Evolutionary conservation across 2,888 invertebrate genomes (phyloP).

Genomic region (Cactoblastis cactorum): DNA sequence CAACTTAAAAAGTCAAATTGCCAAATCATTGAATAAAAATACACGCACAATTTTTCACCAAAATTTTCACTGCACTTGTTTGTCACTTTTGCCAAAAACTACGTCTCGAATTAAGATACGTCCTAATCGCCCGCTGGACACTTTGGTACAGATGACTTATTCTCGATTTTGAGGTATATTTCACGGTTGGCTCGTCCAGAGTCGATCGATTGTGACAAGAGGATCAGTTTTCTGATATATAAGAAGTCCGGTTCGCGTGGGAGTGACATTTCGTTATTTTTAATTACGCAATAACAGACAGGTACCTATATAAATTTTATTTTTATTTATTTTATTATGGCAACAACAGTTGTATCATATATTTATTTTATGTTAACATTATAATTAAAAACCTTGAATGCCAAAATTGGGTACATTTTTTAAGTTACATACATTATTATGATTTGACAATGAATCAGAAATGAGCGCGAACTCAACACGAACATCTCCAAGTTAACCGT

Average conservation of each 20-base stretch:
- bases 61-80: not conserved
- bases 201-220: slow-evolving; percentile 71
- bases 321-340: not conserved
- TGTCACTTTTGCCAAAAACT: slow-evolving; percentile 3
- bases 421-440: too few relatives aligned
- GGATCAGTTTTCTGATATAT: slow-evolving; percentile 66
- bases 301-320: not conserved
- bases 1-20: too few relatives aligned
- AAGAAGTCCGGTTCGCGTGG: slow-evolving; percentile 45
- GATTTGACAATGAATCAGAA: too few relatives aligned
- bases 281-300: slow-evolving; percentile 29
- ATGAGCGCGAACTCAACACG: too few relatives aligned
- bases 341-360: slow-evolving; percentile 8
- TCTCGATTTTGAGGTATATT: slow-evolving; percentile 72
- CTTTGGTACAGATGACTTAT: slow-evolving; percentile 57
- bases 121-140: slow-evolving; percentile 46
- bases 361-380: too few relatives aligned
- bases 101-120: slow-evolving; percentile 34
- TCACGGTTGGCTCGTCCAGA: slow-evolving; percentile 63
- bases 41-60: not conserved
- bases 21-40: not conserved
- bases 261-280: slow-evolving; percentile 42
- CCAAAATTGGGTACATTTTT: too few relatives aligned
- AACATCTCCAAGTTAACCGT: too few relatives aligned
- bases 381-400: too few relatives aligned